Evolutionary conservation across 2,888 invertebrate genomes (phyloP).

Genomic region (Pristionchus arcanus): DNA sequence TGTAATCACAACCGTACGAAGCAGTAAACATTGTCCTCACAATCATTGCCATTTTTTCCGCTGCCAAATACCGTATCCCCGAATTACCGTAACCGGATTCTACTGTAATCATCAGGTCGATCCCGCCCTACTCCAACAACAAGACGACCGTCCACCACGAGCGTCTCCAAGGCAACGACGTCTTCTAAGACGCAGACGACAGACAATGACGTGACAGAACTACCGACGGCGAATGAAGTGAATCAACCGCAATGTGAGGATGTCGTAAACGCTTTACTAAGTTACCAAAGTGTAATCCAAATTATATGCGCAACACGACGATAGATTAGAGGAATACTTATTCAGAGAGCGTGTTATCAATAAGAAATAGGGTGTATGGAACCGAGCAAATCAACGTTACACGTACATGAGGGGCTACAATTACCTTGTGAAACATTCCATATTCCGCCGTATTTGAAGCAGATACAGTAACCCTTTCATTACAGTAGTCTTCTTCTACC

Average conservation of each 20-base stretch:
- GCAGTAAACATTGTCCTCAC: too few species aligned
- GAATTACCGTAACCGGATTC: not conserved
- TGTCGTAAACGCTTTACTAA: not conserved
- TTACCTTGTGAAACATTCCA: not conserved
- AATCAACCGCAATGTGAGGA: not conserved
- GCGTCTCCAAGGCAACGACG: not conserved
- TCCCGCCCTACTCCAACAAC: not conserved
- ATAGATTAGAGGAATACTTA: too few species aligned
- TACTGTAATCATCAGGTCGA: not conserved
- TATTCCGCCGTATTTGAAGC: too few species aligned
- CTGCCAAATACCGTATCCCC: not conserved
- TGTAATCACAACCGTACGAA: too few species aligned
- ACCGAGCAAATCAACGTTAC: too few species aligned
- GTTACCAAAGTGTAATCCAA: too few species aligned
- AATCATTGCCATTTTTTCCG: too few species aligned
- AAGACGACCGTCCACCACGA: not conserved
- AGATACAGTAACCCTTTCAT: not conserved
- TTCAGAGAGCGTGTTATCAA: too few species aligned
- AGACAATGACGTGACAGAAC: too few species aligned
- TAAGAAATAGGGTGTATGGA: too few species aligned
- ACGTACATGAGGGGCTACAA: not conserved
- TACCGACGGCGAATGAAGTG: not conserved
- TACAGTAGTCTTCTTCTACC: slow-evolving; percentile 67
- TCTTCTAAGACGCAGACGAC: not conserved
- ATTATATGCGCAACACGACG: too few species aligned